These are phyloP conservation scores for Sus cebifrons DNA, from an alignment of 2,797 vertebrate species.

Conservation along the genomic window DNA sequence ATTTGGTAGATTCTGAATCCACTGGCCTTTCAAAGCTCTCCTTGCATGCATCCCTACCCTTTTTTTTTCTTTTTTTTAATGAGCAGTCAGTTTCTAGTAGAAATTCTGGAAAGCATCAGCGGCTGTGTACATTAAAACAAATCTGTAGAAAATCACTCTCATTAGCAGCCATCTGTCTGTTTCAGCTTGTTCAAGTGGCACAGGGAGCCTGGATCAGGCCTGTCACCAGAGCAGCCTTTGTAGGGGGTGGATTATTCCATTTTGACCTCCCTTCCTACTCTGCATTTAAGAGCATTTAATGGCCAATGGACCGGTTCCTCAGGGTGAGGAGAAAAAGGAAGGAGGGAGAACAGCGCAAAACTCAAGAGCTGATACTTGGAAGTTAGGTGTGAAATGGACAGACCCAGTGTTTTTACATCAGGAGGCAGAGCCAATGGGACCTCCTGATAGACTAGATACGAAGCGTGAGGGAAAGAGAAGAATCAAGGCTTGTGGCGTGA, in stretches of 20 bases:
- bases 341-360: neutral
- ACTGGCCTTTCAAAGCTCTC: neutral
- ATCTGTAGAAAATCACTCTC: constrained; percentile 55
- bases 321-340: neutral
- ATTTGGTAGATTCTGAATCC: neutral
- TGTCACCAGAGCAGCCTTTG: neutral
- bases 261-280: neutral
- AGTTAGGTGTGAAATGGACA: neutral
- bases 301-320: neutral
- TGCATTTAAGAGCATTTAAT: neutral
- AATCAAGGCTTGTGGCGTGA: neutral
- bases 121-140: constrained; percentile 57
- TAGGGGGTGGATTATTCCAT: neutral
- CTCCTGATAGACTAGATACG: fast-evolving
- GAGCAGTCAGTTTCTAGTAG: constrained; percentile 49
- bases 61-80: neutral
- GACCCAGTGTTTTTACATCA: neutral
- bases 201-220: neutral
- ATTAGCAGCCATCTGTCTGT: constrained; percentile 20
- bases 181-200: neutral
- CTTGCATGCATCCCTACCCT: neutral
- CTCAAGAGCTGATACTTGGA: neutral
- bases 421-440: neutral
- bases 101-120: constrained; percentile 69
- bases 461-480: neutral